Base-by-base conservation (phyloP, 2,888 invertebrate species). In the Emmelina monodactyla region DNA sequence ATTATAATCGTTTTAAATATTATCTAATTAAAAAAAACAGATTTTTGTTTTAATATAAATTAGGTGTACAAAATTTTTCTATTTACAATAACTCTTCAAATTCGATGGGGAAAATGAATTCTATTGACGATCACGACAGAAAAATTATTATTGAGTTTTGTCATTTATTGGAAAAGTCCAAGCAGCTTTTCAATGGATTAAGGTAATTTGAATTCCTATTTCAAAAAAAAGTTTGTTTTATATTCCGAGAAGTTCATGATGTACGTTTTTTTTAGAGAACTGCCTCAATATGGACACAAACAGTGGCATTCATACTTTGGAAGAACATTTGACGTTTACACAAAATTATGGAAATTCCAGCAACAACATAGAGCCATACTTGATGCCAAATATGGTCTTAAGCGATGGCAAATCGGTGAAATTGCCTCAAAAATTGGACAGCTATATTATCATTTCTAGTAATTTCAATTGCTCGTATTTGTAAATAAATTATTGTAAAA, bases 301-400 rank as follows among this genome's bases (percentile, higher is more conserved):
- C 95, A 97, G 69, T 97, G 97, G 97, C 96, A 97, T 78, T 90
- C 93, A 10, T 96, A 97, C 70, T 97, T 97, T 70, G 95, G 95
- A 14, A 85, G 95, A 50, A 96, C 97, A 15, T 97, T 97, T 76
- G 97, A 97, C 80, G 92, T 97, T 38, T 97, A 96, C 79, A 96
- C 97, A 19, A 94, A 94, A 72, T 82, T 97, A 38, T 97, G 97
- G 97, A 97, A 97, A 73, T 97, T 94, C 68, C 97, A 97, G 71
- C 97, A 97, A 65, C 94, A 95, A 64, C 95, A 97, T 75, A 87
- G 96, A 75, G 86, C 88, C 67, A 85, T 94, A 42, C 82, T 97
- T 50, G 96, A 97, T 68, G 86, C 86, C 43, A 94, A 95, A 72
- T 97, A 97, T 71, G 95, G 94, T 19, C 82, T 97, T 53, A 97